phyloP scores from a whole-genome alignment of 2,797 vertebrate genomes.

The Amniataba percoides region DNA sequence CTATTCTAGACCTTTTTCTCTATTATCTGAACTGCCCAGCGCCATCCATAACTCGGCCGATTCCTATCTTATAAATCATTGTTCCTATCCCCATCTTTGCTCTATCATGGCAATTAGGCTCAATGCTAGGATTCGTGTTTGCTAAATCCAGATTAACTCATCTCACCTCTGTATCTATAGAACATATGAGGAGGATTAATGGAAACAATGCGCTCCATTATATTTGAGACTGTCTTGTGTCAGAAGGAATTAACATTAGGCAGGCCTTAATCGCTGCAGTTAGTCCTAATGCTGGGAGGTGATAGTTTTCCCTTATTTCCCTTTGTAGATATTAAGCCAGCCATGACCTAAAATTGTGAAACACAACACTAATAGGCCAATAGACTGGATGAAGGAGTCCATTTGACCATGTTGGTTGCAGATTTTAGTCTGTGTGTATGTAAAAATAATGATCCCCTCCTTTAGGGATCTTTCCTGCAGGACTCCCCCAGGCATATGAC shows the following conservation, averaged over 20 bases:
- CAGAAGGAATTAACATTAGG: conserved; percentile 59
- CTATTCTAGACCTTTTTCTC: conserved; percentile 77
- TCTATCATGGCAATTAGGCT: conserved; percentile 73
- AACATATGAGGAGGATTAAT: conserved; percentile 76
- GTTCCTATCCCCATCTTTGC: conserved; percentile 63
- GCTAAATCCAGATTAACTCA: conserved; percentile 80
- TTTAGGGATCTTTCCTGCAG: conserved; percentile 21
- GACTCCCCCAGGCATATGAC: conserved; percentile 24
- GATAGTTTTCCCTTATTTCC: conserved; percentile 29
- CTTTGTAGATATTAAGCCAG: not conserved
- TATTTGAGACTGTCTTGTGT: conserved; percentile 59
- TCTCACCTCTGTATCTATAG: conserved; percentile 69
- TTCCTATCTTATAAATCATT: conserved; percentile 77
- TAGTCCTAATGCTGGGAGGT: conserved; percentile 35
- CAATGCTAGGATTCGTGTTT: conserved; percentile 73
- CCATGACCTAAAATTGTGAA: not conserved
- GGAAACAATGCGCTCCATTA: conserved; percentile 66
- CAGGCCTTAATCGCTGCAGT: conserved; percentile 55
- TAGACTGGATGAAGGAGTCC: not conserved
- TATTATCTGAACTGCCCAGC: conserved; percentile 70
- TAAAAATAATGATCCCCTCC: conserved; percentile 42
- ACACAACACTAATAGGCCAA: not conserved
- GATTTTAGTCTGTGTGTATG: conserved; percentile 19
- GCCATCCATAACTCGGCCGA: conserved; percentile 75
- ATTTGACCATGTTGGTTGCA: conserved; percentile 15